These are phyloP conservation scores for Bombus superbus DNA, from an alignment of 1,140 invertebrate species.

Conservation along the genomic window DNA sequence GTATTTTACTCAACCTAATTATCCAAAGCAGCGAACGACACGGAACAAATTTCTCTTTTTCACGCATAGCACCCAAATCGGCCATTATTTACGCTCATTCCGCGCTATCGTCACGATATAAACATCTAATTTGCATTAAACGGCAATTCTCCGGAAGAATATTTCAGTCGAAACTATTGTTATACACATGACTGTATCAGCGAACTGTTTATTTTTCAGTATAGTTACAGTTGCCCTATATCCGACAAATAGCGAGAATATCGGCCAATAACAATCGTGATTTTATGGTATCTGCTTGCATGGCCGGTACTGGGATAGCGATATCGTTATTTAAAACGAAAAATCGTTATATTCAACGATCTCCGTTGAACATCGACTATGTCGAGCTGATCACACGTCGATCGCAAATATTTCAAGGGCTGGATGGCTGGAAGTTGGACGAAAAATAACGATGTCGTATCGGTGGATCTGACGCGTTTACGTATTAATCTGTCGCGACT, in stretches of 20 bases:
- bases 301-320: no score
- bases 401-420: background rate
- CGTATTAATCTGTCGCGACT: constrained; percentile 27
- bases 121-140: background rate
- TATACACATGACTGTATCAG: background rate
- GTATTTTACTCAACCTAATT: background rate
- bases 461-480: background rate
- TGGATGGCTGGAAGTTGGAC: background rate
- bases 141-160: background rate
- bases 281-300: background rate
- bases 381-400: background rate
- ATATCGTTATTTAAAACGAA: constrained; percentile 10
- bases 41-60: background rate
- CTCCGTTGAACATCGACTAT: background rate
- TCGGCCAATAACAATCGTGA: constrained; percentile 1
- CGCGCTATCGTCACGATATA: background rate
- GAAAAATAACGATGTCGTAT: constrained; percentile 11
- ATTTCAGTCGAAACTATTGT: background rate
- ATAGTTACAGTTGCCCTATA: background rate
- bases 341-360: background rate
- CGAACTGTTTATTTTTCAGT: background rate
- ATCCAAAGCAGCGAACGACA: no score
- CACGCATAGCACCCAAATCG: background rate
- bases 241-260: no score
- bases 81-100: background rate